Evolutionary conservation across 2,113 vertebrate species (phyloP).

Genomic region (Phrynosoma blainvillii): DNA sequence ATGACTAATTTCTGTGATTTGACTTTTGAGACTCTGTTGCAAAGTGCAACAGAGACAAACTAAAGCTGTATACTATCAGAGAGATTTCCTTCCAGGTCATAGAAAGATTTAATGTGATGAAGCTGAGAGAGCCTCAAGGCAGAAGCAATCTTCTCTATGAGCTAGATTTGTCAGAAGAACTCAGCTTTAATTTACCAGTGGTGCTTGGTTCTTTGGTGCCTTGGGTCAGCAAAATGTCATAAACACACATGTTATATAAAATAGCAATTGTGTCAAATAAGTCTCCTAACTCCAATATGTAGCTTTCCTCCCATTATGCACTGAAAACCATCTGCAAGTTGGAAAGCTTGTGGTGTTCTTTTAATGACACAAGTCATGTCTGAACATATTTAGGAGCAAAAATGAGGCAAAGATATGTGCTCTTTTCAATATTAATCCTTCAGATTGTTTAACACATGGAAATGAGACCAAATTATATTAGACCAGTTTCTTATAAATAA

Average conservation of each 20-base stretch:
- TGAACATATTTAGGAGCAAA: slow-evolving; percentile 25
- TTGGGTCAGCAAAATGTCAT: slow-evolving; percentile 7
- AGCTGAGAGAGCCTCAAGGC: background rate
- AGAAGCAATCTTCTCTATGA: background rate
- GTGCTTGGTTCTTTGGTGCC: background rate
- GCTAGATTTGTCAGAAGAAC: slow-evolving; percentile 30
- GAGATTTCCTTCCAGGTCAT: slow-evolving; percentile 10
- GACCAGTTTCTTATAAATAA: slow-evolving; percentile 8
- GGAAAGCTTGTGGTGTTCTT: background rate
- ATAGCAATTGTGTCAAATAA: background rate
- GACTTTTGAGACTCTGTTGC: background rate
- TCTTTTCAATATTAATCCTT: slow-evolving; percentile 13
- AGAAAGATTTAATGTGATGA: background rate
- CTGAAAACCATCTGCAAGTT: background rate
- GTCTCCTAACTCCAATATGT: background rate
- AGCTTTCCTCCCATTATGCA: background rate
- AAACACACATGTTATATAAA: slow-evolving; percentile 7
- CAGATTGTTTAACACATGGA: background rate
- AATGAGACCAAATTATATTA: slow-evolving; percentile 12
- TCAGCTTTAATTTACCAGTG: slow-evolving; percentile 23
- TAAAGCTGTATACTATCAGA: background rate
- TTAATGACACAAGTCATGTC: slow-evolving; percentile 19
- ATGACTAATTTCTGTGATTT: background rate
- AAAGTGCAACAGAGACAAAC: background rate
- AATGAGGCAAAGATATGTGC: background rate